phyloP scores from a whole-genome alignment of 2,113 vertebrate genomes.

The Pseudolaguvia tuberculata region DNA sequence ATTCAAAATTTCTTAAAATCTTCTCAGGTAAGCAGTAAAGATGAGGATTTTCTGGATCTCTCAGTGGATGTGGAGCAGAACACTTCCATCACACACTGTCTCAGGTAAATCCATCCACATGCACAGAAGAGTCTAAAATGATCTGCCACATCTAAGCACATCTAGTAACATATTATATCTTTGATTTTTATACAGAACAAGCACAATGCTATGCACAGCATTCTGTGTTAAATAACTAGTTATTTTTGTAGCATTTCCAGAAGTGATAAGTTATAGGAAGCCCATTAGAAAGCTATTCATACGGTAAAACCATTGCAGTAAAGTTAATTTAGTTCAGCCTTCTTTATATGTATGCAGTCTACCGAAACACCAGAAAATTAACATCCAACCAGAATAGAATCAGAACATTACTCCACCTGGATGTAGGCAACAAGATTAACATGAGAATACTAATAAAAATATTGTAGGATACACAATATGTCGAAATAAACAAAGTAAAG shows the following conservation, averaged over 20 bases:
- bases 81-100: slow-evolving; percentile 89
- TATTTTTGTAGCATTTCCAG: neutral
- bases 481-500: too few species aligned
- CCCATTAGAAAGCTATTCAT: neutral
- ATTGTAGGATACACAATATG: too few species aligned
- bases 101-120: slow-evolving; percentile 69
- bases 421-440: too few species aligned
- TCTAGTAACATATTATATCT: neutral
- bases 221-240: neutral
- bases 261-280: neutral
- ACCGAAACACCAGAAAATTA: too few species aligned
- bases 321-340: neutral
- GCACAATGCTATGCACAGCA: too few species aligned
- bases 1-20: neutral
- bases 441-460: too few species aligned
- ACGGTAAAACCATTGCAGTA: too few species aligned
- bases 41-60: slow-evolving; percentile 88
- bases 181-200: neutral
- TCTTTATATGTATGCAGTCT: neutral
- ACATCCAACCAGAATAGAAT: too few species aligned
- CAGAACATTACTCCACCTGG: too few species aligned
- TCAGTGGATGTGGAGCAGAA: slow-evolving; percentile 94
- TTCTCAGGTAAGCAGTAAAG: slow-evolving; percentile 87
- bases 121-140: neutral
- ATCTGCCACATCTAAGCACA: neutral